A percentile compares a stretch with the other conserved stretches of the same genome.
phyloP scores from a whole-genome alignment of 2,113 vertebrate species.

The Phocoena phocoena region DNA sequence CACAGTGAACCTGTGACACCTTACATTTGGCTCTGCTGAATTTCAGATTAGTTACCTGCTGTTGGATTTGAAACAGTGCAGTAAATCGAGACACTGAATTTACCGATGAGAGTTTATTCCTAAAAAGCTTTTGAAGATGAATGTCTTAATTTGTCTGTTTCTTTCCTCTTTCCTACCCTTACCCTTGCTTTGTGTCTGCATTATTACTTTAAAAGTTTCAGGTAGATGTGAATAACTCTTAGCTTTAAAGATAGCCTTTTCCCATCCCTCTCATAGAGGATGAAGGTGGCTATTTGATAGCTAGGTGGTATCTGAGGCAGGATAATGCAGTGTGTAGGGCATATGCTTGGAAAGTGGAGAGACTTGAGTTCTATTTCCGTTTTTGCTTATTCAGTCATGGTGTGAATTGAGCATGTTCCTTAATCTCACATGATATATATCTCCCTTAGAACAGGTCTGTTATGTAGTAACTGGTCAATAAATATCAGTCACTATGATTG shows the following conservation, averaged over 20 bases:
- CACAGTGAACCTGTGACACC: background rate
- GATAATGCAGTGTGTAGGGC: background rate
- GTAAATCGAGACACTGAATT: background rate
- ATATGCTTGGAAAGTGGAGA: background rate
- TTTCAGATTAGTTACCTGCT: background rate
- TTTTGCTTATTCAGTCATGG: background rate
- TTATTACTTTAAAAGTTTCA: slow-evolving; percentile 20
- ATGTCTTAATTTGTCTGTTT: background rate
- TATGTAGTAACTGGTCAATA: background rate
- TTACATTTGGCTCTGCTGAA: background rate
- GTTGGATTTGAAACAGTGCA: background rate
- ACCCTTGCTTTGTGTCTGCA: background rate
- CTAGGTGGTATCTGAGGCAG: background rate
- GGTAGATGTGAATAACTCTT: background rate
- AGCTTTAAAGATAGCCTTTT: background rate
- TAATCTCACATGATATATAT: background rate
- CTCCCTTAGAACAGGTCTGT: background rate
- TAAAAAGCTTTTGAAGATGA: background rate
- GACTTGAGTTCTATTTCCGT: background rate
- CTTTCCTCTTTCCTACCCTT: background rate
- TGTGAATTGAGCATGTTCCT: background rate
- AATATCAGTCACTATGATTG: background rate
- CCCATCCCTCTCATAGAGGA: background rate
- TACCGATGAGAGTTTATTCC: background rate
- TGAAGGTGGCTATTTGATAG: background rate